A percentile compares a stretch with the other conserved stretches of the same genome.
Evolutionary conservation across 2,113 vertebrate species (phyloP).

Genomic region (Daubentonia madagascariensis): DNA sequence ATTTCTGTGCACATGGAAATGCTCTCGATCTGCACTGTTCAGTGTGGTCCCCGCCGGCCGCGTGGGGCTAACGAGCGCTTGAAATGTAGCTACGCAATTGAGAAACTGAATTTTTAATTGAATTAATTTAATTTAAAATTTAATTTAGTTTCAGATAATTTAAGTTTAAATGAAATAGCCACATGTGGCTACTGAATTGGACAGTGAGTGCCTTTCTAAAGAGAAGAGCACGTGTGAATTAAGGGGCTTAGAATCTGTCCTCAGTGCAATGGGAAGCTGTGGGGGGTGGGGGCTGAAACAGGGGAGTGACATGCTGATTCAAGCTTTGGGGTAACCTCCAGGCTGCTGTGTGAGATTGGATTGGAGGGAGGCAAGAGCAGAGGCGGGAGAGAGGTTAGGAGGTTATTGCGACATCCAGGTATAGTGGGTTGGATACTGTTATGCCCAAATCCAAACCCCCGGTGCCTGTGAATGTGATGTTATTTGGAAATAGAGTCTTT

Average conservation of each 20-base stretch:
- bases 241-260: not conserved
- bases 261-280: not conserved
- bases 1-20: not conserved
- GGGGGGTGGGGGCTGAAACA: too few relatives aligned
- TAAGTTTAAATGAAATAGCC: not conserved
- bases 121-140: not conserved
- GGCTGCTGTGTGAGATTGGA: not conserved
- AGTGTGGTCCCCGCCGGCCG: accelerated
- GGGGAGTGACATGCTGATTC: not conserved
- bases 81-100: accelerated
- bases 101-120: not conserved
- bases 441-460: not conserved
- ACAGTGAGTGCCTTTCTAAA: not conserved
- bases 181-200: not conserved
- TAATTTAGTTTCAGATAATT: not conserved
- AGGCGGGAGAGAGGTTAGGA: not conserved
- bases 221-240: not conserved
- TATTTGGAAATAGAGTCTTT: not conserved
- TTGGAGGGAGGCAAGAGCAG: not conserved
- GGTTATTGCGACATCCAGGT: accelerated
- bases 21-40: accelerated
- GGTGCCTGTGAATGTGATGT: too few relatives aligned
- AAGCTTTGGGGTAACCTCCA: not conserved
- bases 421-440: accelerated
- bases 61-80: not conserved